Evolutionary conservation across 1,140 invertebrate species (phyloP).

Genomic region (Octopus sinensis): DNA sequence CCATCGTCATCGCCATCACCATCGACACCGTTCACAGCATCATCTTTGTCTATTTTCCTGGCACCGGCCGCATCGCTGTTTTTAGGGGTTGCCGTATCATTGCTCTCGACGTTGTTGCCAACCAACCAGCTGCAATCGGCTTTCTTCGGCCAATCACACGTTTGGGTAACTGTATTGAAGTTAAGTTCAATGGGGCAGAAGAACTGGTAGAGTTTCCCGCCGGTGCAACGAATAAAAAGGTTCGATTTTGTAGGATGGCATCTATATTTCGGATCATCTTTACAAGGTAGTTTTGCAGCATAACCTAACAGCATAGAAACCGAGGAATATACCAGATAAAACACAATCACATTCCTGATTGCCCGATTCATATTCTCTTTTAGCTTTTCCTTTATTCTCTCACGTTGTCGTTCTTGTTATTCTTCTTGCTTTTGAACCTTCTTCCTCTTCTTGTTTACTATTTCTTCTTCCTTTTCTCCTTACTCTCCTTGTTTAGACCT

Average conservation of each 20-base stretch:
- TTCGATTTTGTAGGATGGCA: constrained; percentile 24
- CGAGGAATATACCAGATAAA: no score
- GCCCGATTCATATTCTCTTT: no score
- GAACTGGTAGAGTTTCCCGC: constrained; percentile 26
- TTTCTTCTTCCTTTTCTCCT: no score
- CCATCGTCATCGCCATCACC: not conserved
- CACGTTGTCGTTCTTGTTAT: no score
- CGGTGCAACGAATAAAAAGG: constrained; percentile 25
- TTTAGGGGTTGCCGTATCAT: not conserved
- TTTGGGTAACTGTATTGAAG: constrained; percentile 32
- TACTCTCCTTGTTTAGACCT: no score
- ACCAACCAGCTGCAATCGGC: constrained; percentile 27
- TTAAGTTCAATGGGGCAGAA: constrained; percentile 27
- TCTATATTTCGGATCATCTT: constrained; percentile 21
- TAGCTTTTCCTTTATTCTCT: no score
- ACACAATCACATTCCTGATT: no score
- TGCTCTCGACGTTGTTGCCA: not conserved
- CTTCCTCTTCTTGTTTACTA: no score
- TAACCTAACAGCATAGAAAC: no score
- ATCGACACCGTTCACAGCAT: not conserved
- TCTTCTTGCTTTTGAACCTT: no score
- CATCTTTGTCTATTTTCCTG: not conserved
- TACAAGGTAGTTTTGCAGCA: constrained; percentile 14
- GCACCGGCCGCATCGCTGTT: not conserved
- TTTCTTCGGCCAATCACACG: constrained; percentile 34